Base-by-base conservation (phyloP, 2,888 invertebrate genomes). In the Heliconius charithonia region DNA sequence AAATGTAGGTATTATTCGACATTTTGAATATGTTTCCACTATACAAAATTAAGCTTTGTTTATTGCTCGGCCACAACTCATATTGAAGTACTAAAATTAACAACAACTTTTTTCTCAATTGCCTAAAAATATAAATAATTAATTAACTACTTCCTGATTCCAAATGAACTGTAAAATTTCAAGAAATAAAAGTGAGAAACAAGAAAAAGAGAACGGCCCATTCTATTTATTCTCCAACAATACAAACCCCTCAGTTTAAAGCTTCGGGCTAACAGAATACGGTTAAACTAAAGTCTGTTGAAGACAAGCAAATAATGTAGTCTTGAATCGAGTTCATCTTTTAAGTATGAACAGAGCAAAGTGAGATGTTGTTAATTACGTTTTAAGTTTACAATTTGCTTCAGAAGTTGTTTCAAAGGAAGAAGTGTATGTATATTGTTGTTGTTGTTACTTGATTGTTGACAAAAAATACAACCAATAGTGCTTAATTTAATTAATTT, bases 231-330 rank as follows among this genome's bases (percentile, higher is more conserved):
- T 56, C 59, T 72, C 37, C 25, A 71, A 59, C 56, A 59, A 59
- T 56, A 72, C 29, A 59, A 72, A 59, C 29, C 16, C 13, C 59
- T n/a, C n/a, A 32, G 56, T 72, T 51, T 37, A n/a, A 59, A 59
- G 59, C 72, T 59, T 59, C 59, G n/a, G 56, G 56, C 56, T 32
- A 32, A 56, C 56, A n/a, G 71, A 72, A 72, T 3, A 72, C 32
- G 59, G 32, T 72, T 72, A 72, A 72, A 72, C 72, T 72, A 72
- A 72, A 72, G 59, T 72, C 72, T 72, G 72, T 72, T 72, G n/a
- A 32, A 32, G 72, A 72, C 72, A 72, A 72, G 72, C 72, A 72
- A 72, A 59, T 72, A 72, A 32, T 72, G 32, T 59, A 25, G 56
- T 16, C 72, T 72, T 72, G 72, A 72, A 56, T 72, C 16, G 32